phyloP scores from a whole-genome alignment of 2,797 vertebrate genomes.

The Mormyrops boulengeri region DNA sequence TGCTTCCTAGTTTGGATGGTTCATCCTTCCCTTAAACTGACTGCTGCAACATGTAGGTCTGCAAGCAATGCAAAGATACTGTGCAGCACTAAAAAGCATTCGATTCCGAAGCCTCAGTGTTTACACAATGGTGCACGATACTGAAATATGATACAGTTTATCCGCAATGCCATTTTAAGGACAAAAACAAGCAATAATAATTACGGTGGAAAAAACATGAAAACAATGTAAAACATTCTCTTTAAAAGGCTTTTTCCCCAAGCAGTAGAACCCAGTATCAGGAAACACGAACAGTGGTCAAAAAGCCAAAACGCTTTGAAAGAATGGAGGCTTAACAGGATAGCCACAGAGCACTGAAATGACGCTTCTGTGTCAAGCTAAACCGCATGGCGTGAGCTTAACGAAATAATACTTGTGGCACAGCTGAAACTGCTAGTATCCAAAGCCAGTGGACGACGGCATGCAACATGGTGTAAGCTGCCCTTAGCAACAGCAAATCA shows the following conservation, averaged over 20 bases:
- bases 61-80: neutral
- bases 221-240: neutral
- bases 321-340: neutral
- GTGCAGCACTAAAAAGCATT: neutral
- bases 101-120: neutral
- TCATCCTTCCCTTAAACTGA: neutral
- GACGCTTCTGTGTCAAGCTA: neutral
- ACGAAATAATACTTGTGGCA: neutral
- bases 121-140: neutral
- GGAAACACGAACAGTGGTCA: neutral
- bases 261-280: neutral
- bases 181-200: neutral
- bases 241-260: neutral
- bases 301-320: neutral
- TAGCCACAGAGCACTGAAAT: neutral
- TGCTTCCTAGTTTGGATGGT: neutral
- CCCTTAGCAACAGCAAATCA: neutral
- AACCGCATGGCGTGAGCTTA: neutral
- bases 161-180: neutral
- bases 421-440: neutral
- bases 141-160: neutral
- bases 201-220: neutral
- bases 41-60: neutral
- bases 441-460: neutral
- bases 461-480: neutral